These are phyloP conservation scores for Bucorvus abyssinicus DNA, from an alignment of 2,797 vertebrate species.

Conservation along the genomic window DNA sequence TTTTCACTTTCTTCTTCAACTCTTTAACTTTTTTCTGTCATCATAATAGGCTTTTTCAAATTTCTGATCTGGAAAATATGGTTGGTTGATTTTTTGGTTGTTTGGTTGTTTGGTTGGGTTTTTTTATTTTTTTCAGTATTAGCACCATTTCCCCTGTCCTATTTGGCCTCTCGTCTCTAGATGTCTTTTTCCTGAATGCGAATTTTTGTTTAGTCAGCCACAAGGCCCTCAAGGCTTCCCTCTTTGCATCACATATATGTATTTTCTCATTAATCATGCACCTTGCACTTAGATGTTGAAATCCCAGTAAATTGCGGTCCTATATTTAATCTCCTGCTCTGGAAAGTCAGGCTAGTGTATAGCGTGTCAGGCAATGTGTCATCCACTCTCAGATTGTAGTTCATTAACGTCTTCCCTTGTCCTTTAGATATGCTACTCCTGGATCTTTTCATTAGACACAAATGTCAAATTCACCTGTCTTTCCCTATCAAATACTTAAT, in stretches of 20 bases:
- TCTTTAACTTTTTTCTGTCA: background rate
- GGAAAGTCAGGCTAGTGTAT: background rate
- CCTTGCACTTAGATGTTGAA: background rate
- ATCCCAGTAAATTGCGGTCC: background rate
- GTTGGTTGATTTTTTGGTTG: no score
- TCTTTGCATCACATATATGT: background rate
- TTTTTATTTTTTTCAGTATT: background rate
- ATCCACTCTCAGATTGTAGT: background rate
- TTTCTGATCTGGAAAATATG: background rate
- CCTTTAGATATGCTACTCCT: background rate
- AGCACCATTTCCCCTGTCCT: background rate
- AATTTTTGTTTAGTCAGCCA: background rate
- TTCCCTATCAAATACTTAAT: background rate
- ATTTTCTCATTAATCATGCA: background rate
- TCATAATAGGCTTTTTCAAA: background rate
- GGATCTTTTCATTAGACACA: background rate
- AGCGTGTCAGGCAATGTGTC: background rate
- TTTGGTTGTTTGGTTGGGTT: no score
- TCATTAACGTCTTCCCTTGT: background rate
- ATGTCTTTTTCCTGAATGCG: background rate
- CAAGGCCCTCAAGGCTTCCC: background rate
- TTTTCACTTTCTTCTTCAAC: background rate
- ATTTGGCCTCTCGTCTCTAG: background rate
- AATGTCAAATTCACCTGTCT: background rate
- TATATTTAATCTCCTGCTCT: background rate